Conservation (phyloP, 2,797 vertebrate species). For the Galagoides demidoff region DNA sequence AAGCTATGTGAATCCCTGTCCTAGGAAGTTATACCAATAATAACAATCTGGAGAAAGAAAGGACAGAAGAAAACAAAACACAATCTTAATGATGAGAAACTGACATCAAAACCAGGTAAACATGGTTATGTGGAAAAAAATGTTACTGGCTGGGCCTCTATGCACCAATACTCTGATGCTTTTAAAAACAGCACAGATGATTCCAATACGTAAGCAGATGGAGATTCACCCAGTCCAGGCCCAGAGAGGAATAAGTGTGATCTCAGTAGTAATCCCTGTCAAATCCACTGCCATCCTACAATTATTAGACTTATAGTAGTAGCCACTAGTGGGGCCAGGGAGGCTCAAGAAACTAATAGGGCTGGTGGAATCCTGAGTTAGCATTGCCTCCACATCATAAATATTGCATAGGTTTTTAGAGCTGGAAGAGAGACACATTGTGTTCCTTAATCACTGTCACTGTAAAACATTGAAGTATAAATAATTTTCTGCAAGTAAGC, state of each 20-base stretch:
- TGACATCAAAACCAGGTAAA: background rate
- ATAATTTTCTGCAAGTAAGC: background rate
- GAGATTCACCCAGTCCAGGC: background rate
- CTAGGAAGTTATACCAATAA: background rate
- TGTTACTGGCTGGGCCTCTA: background rate
- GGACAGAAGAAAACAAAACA: background rate
- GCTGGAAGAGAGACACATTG: background rate
- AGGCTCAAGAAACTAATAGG: background rate
- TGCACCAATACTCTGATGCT: background rate
- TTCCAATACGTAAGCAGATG: background rate
- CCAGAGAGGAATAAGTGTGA: background rate
- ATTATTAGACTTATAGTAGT: background rate
- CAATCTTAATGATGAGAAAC: background rate
- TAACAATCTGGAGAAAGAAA: background rate
- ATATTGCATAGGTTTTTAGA: background rate
- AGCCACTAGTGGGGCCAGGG: background rate
- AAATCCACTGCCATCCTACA: background rate
- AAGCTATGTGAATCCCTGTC: background rate
- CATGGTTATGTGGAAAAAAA: background rate
- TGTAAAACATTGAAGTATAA: background rate
- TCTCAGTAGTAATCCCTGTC: background rate
- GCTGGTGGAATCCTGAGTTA: background rate
- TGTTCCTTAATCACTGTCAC: background rate
- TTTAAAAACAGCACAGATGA: background rate
- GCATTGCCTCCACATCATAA: background rate